Evolutionary conservation across 2,797 vertebrate species (phyloP).

Genomic region (Channa striata): DNA sequence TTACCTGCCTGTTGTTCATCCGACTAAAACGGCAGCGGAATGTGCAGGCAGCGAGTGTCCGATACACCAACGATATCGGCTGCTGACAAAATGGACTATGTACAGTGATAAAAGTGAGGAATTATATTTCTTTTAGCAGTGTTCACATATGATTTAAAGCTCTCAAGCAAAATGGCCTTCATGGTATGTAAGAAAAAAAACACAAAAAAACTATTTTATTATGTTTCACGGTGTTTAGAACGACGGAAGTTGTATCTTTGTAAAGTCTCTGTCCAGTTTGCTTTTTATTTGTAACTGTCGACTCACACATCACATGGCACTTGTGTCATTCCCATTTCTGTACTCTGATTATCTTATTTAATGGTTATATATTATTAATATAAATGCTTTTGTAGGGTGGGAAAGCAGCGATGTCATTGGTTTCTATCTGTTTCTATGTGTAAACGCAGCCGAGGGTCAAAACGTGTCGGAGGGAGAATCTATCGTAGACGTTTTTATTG

Average conservation of each 20-base stretch:
- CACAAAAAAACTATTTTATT: constrained; percentile 49
- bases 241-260: constrained; percentile 42
- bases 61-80: background rate
- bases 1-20: background rate
- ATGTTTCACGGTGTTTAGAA: constrained; percentile 44
- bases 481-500: constrained; percentile 45
- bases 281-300: constrained; percentile 64
- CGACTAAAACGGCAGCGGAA: background rate
- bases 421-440: constrained; percentile 55
- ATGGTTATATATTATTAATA: constrained; percentile 60
- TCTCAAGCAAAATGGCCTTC: constrained; percentile 65
- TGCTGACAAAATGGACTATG: background rate
- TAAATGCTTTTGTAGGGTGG: constrained; percentile 42
- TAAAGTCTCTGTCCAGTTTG: constrained; percentile 47
- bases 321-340: constrained; percentile 61
- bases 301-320: constrained; percentile 22
- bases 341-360: constrained; percentile 73
- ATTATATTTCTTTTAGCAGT: constrained; percentile 24
- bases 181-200: constrained; percentile 46
- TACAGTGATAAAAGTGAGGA: constrained; percentile 5
- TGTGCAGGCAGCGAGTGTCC: background rate
- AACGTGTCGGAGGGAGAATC: constrained; percentile 7
- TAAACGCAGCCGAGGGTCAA: constrained; percentile 31
- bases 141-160: constrained; percentile 35
- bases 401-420: constrained; percentile 29